Base-by-base conservation (phyloP, 2,888 invertebrate species). In the Ctena decussata region DNA sequence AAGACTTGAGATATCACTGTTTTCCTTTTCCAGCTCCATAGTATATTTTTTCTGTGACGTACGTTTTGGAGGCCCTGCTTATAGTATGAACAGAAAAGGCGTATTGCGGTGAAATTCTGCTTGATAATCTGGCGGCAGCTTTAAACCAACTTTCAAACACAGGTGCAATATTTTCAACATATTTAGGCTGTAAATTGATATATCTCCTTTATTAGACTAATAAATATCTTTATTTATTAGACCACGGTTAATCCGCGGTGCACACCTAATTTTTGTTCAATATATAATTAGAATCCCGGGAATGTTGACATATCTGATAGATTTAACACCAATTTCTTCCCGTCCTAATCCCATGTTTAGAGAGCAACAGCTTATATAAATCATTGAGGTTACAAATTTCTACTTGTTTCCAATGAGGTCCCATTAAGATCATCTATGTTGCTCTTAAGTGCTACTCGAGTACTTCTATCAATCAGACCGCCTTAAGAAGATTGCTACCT, bases 201-300 rank as follows among this genome's bases (percentile, higher is more conserved):
- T 65, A 18, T n/a, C n/a, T n/a, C n/a, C n/a, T n/a, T n/a, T n/a
- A n/a, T n/a, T n/a, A 35, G 35, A 21, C 27, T 18, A 65, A 32
- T 65, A 65, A 65, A 35, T 18, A 65, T 30, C 35, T 65, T 24
- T 35, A 65, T 3, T 24, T 21, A n/a, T 35, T 65, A 8, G 35
- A 65, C 5, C 15, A 8, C 32, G 35, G 32, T 35, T 65, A 65
- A 65, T 65, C 65, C 35, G 65, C 65, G 35, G 24, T 24, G 65
- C 65, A 65, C 65, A 65, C 65, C 35, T 65, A 65, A 65, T 65
- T 65, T 65, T 32, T 65, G 35, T 65, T 65, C 65, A 65, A 65
- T 35, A 65, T 35, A 65, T 35, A 65, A 65, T 65, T 65, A 65
- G 65, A 65, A 30, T 35, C 65, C 30, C 35, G 15, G 65, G 18